Conservation (phyloP, 2,797 vertebrate genomes). For the Halcyon leucocephala region DNA sequence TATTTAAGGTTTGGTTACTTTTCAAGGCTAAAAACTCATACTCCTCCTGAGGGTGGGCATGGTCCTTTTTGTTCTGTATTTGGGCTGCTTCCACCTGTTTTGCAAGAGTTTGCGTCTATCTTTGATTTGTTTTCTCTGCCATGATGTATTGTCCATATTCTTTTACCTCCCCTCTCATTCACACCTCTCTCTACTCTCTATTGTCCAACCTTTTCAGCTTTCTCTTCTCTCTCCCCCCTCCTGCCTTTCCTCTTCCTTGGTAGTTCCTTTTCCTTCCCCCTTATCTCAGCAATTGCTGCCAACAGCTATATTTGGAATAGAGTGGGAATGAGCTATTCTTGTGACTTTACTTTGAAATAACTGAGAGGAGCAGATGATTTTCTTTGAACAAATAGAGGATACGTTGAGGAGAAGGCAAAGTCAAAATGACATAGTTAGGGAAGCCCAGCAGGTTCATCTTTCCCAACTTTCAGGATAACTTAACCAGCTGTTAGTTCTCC, state of each 20-base stretch:
- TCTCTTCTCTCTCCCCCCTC: conserved; percentile 19
- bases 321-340: conserved; percentile 76
- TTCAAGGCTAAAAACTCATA: conserved; percentile 13
- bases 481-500: background rate
- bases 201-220: background rate
- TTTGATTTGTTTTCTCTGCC: conserved; percentile 25
- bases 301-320: conserved; percentile 73
- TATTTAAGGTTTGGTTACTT: conserved; percentile 32
- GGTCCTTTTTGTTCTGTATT: background rate
- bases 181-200: background rate
- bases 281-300: conserved; percentile 64
- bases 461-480: background rate
- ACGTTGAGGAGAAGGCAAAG: conserved; percentile 17
- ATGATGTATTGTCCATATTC: background rate
- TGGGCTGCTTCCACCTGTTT: conserved; percentile 19
- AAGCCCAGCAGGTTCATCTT: conserved; percentile 48
- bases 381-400: conserved; percentile 51
- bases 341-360: conserved; percentile 71
- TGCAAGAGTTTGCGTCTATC: background rate
- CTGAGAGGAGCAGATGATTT: conserved; percentile 60
- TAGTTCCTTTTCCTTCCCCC: conserved; percentile 65
- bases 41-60: background rate
- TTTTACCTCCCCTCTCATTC: conserved; percentile 15
- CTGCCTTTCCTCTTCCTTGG: conserved; percentile 44
- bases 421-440: conserved; percentile 32